Evolutionary conservation across 2,113 vertebrate genomes (phyloP), one percentile per base, ranked within the genome.

Genomic region (Azemiops feae): DNA sequence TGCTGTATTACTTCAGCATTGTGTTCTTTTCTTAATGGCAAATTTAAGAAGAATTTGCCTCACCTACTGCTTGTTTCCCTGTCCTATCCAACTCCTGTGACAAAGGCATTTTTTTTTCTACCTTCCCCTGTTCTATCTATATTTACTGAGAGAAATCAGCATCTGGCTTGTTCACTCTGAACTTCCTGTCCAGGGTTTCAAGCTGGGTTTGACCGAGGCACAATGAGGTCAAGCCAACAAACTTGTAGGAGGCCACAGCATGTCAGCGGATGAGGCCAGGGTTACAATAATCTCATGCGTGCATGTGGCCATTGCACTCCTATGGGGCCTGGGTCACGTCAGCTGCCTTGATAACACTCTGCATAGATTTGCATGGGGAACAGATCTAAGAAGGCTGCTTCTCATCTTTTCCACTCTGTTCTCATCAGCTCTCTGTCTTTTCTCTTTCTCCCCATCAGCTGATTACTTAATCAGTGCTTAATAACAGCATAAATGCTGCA

Each of bases 291-390:
- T 86, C 74, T 95, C 95, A 94, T 95, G 94, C 96, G 94, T 96
- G 92, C 95, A 96, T 89, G 95, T 96, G 95, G 96, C 95, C 86
- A 96, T 92, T 89, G 92, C 93, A 87, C 43, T 95, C 89, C 86
- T 91, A 87, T 94, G 50, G 11, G 47, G 93, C 91, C 88, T 92
- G 39, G 60, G 94, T 89, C 91, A 74, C 39, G 60, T 91, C 92
- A 90, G 87, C 91, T 81, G 93, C 54, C 92, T 89, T 47, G 87
- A 93, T 94, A 92, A 92, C 89, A 93, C 91, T 81, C 96, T 88
- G 64, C 39, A 60, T 60, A 3, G 47, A 64, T 60, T 87, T 57
- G 53, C 74, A 81, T 54, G 10, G 22, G 27, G 5, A 94, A 39
- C 92, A 0, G 0, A 11, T 22, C 39, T 69, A 25, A 0, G 50